Conservation (phyloP, 35 echinoderm and acorn worm species). For the Apostichopus parvimensis region DNA sequence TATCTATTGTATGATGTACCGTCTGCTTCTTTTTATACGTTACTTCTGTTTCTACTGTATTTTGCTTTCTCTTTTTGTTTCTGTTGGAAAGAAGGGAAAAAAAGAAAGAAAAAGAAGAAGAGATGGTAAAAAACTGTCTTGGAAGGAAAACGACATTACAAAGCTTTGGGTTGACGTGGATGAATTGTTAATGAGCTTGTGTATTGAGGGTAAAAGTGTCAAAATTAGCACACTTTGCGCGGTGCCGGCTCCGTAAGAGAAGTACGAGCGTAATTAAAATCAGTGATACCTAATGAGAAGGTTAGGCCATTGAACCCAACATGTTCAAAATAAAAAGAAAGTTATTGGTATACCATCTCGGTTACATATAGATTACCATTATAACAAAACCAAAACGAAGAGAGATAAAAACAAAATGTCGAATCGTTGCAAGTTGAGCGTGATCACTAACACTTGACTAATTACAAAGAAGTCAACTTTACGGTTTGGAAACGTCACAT, state of each 20-base stretch:
- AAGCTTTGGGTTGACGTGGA: constrained; percentile 31
- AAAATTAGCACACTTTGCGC: constrained; percentile 62
- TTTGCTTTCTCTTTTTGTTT: background rate
- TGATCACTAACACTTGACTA: constrained; percentile 15
- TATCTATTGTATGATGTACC: background rate
- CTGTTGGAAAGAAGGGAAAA: background rate
- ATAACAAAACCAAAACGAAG: background rate
- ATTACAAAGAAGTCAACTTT: background rate
- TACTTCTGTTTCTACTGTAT: background rate
- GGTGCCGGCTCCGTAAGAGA: constrained; percentile 41
- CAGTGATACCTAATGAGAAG: constrained; percentile 51
- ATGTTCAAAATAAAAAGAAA: background rate
- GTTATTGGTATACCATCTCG: background rate
- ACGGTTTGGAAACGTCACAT: no score
- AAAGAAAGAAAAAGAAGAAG: background rate
- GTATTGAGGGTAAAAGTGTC: constrained; percentile 60
- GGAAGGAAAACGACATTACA: constrained; percentile 3
- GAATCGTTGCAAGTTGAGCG: constrained; percentile 17
- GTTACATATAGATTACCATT: background rate
- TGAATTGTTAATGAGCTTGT: constrained; percentile 61
- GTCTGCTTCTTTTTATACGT: constrained; percentile 1
- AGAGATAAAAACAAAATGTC: background rate
- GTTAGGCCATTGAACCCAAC: constrained; percentile 57
- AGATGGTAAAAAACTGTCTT: background rate
- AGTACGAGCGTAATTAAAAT: constrained; percentile 51